Evolutionary conservation across 37 sponge, comb jelly and placozoan genomes (phyloP).

Genomic region (Dysidea cf. avara): DNA sequence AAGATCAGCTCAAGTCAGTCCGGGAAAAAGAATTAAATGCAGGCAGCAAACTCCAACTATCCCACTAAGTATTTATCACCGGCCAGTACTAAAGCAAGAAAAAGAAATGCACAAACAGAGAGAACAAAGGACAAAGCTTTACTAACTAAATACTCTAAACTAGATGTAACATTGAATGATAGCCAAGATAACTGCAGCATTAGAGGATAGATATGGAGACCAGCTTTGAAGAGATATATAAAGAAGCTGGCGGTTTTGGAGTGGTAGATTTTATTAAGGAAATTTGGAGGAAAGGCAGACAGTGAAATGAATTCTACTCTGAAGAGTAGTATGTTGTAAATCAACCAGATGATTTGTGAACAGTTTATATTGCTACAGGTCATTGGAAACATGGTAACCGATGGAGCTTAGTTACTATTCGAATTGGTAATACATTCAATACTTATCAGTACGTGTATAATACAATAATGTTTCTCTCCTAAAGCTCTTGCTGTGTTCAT

Average conservation of each 20-base stretch:
- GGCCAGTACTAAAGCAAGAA: not conserved
- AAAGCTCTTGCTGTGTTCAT: too few species aligned
- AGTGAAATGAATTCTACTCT: not conserved
- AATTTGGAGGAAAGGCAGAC: not conserved
- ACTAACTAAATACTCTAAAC: not conserved
- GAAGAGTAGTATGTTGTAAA: not conserved
- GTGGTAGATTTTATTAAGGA: not conserved
- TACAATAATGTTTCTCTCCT: too few species aligned
- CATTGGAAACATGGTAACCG: too few species aligned
- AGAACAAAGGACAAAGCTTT: not conserved
- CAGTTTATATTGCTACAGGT: too few species aligned
- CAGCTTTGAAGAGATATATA: not conserved
- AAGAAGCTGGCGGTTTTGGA: not conserved
- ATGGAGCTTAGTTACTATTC: too few species aligned
- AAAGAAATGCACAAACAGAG: conserved; percentile 1
- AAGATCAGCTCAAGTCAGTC: not conserved
- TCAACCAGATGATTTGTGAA: too few species aligned
- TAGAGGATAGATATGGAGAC: not conserved
- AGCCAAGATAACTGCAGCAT: not conserved
- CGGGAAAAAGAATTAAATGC: not conserved
- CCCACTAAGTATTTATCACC: conserved; percentile 16
- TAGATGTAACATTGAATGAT: conserved; percentile 9
- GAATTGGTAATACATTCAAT: too few species aligned
- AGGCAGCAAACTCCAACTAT: conserved; percentile 2
- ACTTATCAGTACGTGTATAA: too few species aligned